phyloP scores from a whole-genome alignment of 2,113 vertebrate genomes.

The Sclerurus mexicanus region DNA sequence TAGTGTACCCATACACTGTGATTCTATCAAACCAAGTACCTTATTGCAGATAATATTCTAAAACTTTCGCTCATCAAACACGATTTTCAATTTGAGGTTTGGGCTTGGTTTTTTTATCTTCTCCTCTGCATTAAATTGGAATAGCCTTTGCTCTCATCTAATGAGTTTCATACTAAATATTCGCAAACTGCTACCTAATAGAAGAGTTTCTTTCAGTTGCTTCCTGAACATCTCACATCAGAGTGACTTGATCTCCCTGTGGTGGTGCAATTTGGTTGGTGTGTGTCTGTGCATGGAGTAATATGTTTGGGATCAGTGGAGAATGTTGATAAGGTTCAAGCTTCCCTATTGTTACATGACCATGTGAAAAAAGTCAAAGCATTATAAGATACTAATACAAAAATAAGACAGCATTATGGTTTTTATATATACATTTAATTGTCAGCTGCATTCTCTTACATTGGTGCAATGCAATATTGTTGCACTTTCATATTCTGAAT shows the following conservation, averaged over 20 bases:
- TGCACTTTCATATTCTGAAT: not conserved
- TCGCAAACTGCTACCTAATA: not conserved
- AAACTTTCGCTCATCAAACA: not conserved
- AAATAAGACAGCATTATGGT: accelerated
- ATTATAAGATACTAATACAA: not conserved
- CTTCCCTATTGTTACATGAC: not conserved
- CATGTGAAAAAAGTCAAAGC: not conserved
- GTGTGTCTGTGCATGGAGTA: not conserved
- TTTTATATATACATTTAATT: not conserved
- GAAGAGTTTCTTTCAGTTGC: not conserved
- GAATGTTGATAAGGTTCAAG: not conserved
- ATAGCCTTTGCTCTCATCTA: not conserved
- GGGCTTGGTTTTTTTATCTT: not conserved
- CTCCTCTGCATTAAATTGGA: not conserved
- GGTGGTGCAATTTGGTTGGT: not conserved
- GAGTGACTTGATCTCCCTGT: not conserved
- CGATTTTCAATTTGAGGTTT: accelerated
- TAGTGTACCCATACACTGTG: not conserved
- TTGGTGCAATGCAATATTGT: not conserved
- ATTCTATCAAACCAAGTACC: not conserved
- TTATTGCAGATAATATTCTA: not conserved
- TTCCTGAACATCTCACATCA: not conserved
- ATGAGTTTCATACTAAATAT: not conserved
- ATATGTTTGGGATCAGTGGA: not conserved
- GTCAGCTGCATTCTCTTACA: not conserved